A percentile compares a stretch with the other conserved stretches of the same genome.
phyloP scores from a whole-genome alignment of 2,888 invertebrate genomes.

The Eristalis pertinax region DNA sequence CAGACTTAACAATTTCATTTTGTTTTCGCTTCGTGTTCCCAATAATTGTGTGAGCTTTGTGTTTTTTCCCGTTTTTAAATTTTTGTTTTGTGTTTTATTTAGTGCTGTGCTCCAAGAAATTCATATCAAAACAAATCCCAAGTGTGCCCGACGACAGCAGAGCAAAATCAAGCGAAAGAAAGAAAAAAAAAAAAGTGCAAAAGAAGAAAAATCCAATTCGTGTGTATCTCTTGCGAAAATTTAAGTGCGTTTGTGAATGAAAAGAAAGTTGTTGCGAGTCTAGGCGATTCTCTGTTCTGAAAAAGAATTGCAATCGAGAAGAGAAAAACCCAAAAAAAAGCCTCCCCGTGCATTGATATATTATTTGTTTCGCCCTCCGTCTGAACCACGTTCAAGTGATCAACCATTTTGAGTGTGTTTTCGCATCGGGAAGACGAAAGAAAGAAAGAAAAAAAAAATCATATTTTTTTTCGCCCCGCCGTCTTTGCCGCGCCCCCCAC shows the following conservation, averaged over 20 bases:
- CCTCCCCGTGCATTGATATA: neutral
- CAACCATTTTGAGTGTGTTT: slow-evolving; percentile 56
- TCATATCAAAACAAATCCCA: slow-evolving; percentile 3
- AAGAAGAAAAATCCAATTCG: slow-evolving; percentile 13
- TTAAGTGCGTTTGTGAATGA: slow-evolving; percentile 15
- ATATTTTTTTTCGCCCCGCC: neutral
- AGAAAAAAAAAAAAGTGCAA: neutral
- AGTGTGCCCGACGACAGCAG: neutral
- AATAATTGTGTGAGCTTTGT: slow-evolving; percentile 39
- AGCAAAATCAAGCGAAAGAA: neutral
- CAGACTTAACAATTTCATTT: slow-evolving; percentile 56
- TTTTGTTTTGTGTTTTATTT: slow-evolving; percentile 22
- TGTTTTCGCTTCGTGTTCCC: slow-evolving; percentile 46
- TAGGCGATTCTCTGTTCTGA: neutral
- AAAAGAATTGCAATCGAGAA: neutral
- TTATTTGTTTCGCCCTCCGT: neutral
- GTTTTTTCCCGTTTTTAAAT: neutral
- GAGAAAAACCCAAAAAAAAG: neutral
- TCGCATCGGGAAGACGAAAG: neutral
- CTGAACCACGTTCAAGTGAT: slow-evolving; percentile 26
- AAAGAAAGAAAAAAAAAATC: neutral
- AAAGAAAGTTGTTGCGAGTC: slow-evolving; percentile 1
- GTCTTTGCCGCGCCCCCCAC: slow-evolving; percentile 53
- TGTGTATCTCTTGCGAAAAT: slow-evolving; percentile 34
- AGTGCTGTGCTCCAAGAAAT: slow-evolving; percentile 5